Evolutionary conservation across 2,113 vertebrate genomes (phyloP).

Genomic region (Hyla sarda): DNA sequence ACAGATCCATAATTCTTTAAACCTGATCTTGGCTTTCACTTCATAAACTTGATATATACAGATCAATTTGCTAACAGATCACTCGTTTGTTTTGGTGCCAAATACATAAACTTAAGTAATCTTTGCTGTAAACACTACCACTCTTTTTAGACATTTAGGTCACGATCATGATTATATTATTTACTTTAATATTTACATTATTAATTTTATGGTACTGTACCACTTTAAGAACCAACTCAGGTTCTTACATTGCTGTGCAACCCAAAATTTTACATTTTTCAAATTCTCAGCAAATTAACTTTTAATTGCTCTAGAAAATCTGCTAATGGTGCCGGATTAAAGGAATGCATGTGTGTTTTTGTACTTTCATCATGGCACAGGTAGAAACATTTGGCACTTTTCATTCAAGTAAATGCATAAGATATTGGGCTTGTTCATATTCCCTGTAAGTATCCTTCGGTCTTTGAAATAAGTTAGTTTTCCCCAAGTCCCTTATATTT

Average conservation of each 20-base stretch:
- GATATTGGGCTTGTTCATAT: not conserved
- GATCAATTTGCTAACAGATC: not conserved
- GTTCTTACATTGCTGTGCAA: too few relatives aligned
- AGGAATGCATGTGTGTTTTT: not conserved
- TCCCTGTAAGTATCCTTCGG: constrained; percentile 17
- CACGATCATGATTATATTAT: not conserved
- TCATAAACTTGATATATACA: not conserved
- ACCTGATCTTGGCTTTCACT: not conserved
- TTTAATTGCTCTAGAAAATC: too few relatives aligned
- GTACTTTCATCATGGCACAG: constrained; percentile 42
- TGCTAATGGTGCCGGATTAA: constrained; percentile 8
- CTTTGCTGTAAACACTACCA: too few relatives aligned
- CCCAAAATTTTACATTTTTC: too few relatives aligned
- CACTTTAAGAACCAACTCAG: not conserved
- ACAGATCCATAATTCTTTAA: too few relatives aligned
- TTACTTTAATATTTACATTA: not conserved
- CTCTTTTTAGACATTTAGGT: too few relatives aligned
- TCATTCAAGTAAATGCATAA: constrained; percentile 52
- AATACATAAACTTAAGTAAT: not conserved
- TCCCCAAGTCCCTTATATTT: not conserved
- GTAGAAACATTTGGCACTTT: constrained; percentile 58
- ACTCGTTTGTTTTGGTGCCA: not conserved
- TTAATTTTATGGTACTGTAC: not conserved
- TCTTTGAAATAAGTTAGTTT: not conserved
- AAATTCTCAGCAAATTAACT: too few relatives aligned